Percentiles rank a stretch among this genome's conserved stretches.
Conservation (phyloP, 1,140 invertebrate species). For the Coptotermes formosanus region DNA sequence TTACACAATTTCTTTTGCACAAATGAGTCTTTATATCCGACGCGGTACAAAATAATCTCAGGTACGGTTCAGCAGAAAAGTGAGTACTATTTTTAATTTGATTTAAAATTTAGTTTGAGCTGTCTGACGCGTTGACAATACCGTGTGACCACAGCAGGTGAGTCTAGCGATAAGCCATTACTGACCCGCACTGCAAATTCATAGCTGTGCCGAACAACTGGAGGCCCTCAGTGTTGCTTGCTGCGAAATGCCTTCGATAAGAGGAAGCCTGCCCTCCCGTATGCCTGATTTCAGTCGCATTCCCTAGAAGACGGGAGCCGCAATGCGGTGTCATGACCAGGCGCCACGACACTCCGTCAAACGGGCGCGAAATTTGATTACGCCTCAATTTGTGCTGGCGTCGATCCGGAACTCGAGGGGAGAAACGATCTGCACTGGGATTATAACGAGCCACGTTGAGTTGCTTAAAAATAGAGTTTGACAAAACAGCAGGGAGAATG, state of each 20-base stretch:
- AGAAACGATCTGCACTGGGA: background rate
- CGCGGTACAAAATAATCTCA: too few species aligned
- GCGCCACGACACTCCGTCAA: conserved; percentile 1
- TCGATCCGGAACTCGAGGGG: background rate
- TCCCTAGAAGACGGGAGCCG: background rate
- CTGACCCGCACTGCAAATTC: too few species aligned
- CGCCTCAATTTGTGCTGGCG: conserved; percentile 1
- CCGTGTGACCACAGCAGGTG: too few species aligned
- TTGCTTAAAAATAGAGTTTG: background rate
- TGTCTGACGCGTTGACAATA: too few species aligned
- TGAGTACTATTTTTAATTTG: too few species aligned
- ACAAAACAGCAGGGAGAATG: background rate
- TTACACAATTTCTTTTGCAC: too few species aligned
- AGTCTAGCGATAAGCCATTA: too few species aligned
- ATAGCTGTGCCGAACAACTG: too few species aligned
- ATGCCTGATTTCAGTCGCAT: background rate
- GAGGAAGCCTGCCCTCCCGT: background rate
- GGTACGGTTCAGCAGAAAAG: too few species aligned
- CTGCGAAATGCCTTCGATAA: background rate
- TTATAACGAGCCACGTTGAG: background rate
- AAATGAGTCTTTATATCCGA: too few species aligned
- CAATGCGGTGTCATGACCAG: background rate
- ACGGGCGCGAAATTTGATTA: conserved; percentile 20
- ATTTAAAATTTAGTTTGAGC: too few species aligned
- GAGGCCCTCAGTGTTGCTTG: too few species aligned